phyloP scores from a whole-genome alignment of 2,888 invertebrate genomes.

The Eledone cirrhosa region DNA sequence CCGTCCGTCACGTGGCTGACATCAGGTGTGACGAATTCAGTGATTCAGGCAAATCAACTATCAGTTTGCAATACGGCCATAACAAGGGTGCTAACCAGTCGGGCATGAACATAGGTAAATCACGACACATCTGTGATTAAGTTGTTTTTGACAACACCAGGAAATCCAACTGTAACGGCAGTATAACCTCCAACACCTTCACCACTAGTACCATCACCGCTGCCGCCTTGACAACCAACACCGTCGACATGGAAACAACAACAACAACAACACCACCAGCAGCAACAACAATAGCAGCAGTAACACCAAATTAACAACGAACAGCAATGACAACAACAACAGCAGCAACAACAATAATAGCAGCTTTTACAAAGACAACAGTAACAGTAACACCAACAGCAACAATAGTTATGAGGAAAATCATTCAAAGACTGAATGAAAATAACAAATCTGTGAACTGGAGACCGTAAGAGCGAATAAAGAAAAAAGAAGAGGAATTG shows the following conservation, averaged over 20 bases:
- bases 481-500: too few relatives aligned
- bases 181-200: not conserved
- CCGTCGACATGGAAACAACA: too few relatives aligned
- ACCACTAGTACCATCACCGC: not conserved
- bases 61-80: slow-evolving; percentile 57
- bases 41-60: slow-evolving; percentile 45
- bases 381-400: too few relatives aligned
- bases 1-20: slow-evolving; percentile 56
- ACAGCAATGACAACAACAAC: too few relatives aligned
- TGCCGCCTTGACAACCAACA: not conserved
- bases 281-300: slow-evolving; percentile 6
- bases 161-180: not conserved
- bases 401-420: too few relatives aligned
- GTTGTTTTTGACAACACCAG: not conserved
- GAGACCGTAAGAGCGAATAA: too few relatives aligned
- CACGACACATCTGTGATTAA: slow-evolving; percentile 32
- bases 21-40: slow-evolving; percentile 49
- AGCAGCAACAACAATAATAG: too few relatives aligned
- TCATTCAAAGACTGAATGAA: too few relatives aligned
- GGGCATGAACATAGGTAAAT: slow-evolving; percentile 46
- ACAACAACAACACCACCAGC: not conserved
- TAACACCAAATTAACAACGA: not conserved
- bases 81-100: slow-evolving; percentile 54
- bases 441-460: too few relatives aligned
- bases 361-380: too few relatives aligned